A percentile compares a stretch with the other conserved stretches of the same genome.
These are phyloP conservation scores for Melanostoma scalare DNA, from an alignment of 2,888 invertebrate genomes.

Conservation along the genomic window DNA sequence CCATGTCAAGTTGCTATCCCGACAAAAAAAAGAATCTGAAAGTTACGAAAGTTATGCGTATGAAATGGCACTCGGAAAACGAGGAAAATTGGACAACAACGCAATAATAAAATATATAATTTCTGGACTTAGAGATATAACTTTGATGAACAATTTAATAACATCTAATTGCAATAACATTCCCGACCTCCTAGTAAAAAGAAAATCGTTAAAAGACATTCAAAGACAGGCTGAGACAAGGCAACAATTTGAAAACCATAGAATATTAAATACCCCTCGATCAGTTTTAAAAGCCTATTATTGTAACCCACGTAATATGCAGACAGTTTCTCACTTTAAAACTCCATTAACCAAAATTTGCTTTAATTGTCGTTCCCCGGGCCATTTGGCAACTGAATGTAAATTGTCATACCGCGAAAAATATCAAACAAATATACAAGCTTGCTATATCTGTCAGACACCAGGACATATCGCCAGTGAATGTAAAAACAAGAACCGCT, in stretches of 20 bases:
- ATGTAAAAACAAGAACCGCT: no score
- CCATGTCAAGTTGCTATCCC: not conserved
- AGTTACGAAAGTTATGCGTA: constrained; percentile 16
- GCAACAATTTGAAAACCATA: not conserved
- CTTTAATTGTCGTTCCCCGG: not conserved
- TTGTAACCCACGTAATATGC: not conserved
- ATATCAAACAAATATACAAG: no score
- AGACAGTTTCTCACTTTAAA: not conserved
- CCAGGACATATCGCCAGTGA: no score
- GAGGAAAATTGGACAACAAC: not conserved
- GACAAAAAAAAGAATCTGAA: constrained; percentile 7
- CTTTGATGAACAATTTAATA: constrained; percentile 3
- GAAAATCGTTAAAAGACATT: constrained; percentile 10
- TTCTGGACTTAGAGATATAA: not conserved
- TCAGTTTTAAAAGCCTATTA: not conserved
- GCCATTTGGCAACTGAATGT: no score
- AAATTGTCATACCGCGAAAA: no score
- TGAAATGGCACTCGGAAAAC: constrained; percentile 24
- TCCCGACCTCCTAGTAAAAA: constrained; percentile 1
- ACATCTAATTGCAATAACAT: constrained; percentile 10
- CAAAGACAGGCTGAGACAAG: constrained; percentile 11
- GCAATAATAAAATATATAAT: constrained; percentile 13
- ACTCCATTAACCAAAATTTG: not conserved
- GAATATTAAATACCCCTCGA: not conserved
- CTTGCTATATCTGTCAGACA: no score